phyloP scores from a whole-genome alignment of 2,888 invertebrate genomes.

The Pristionchus exspectatus region DNA sequence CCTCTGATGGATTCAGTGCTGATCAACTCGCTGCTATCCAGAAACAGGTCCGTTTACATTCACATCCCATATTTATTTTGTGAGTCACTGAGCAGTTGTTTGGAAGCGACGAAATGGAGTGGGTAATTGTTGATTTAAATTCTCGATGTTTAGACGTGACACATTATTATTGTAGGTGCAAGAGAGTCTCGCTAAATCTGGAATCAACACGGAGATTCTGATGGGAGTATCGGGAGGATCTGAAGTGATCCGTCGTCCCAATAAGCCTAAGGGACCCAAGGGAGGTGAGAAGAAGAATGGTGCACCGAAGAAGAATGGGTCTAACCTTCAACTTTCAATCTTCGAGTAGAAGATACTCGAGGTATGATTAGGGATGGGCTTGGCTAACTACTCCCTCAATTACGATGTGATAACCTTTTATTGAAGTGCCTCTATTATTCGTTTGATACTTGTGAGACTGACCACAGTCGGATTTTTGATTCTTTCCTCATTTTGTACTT shows the following conservation, averaged over 20 bases:
- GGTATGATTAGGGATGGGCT: slow-evolving; percentile 11
- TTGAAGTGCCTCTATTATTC: slow-evolving; percentile 49
- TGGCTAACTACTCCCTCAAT: slow-evolving; percentile 39
- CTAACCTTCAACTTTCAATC: slow-evolving; percentile 46
- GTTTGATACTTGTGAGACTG: slow-evolving; percentile 48
- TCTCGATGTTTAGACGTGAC: neutral
- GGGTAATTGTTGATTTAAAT: neutral
- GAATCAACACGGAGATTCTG: slow-evolving; percentile 68
- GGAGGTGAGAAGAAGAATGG: slow-evolving; percentile 35
- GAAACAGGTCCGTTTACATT: slow-evolving; percentile 61
- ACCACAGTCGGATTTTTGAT: slow-evolving; percentile 17
- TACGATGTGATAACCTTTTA: slow-evolving; percentile 43
- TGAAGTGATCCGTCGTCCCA: slow-evolving; percentile 47
- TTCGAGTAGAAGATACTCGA: slow-evolving; percentile 26
- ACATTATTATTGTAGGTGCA: slow-evolving; percentile 46
- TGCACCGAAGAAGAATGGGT: slow-evolving; percentile 38
- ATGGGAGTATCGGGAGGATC: slow-evolving; percentile 52
- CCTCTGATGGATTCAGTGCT: slow-evolving; percentile 69
- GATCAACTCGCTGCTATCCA: slow-evolving; percentile 75
- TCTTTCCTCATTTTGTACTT: slow-evolving; percentile 43
- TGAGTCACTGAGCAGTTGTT: no score
- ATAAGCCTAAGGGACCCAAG: slow-evolving; percentile 43
- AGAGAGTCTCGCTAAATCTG: slow-evolving; percentile 64
- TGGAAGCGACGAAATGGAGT: no score
- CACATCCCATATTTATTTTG: neutral